phyloP scores from a whole-genome alignment of 1,140 invertebrate genomes.

The Orchesella cincta region DNA sequence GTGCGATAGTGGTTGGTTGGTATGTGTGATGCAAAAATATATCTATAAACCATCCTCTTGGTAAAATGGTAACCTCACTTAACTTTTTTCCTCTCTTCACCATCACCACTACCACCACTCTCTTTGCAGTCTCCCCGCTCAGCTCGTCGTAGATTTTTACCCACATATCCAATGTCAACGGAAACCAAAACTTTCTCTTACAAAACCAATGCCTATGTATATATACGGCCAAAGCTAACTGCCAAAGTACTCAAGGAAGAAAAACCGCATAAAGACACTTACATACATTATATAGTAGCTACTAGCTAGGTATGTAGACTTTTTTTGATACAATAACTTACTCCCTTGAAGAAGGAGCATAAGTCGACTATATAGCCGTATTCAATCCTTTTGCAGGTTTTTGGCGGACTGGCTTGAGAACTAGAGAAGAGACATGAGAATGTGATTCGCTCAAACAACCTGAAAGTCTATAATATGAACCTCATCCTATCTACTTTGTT shows the following conservation, averaged over 20 bases:
- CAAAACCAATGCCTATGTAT: neutral
- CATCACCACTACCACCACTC: neutral
- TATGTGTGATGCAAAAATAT: no score
- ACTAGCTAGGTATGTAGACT: no score
- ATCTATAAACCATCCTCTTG: no score
- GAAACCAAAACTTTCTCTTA: slow-evolving; percentile 32
- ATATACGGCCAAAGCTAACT: neutral
- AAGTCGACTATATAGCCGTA: neutral
- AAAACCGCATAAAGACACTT: neutral
- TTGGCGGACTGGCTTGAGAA: no score
- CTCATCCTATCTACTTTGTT: no score
- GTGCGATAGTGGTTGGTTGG: no score
- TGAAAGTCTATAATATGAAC: no score
- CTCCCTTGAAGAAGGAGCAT: no score
- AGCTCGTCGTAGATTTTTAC: neutral
- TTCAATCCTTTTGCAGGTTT: neutral
- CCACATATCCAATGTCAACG: slow-evolving; percentile 33
- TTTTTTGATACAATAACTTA: neutral
- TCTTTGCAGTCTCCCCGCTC: neutral
- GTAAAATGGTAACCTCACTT: neutral
- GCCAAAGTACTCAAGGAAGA: neutral
- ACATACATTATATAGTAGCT: no score
- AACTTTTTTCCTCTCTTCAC: neutral
- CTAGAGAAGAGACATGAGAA: no score
- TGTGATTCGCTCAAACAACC: no score